Conservation (phyloP, 2,888 invertebrate genomes). For the Acronicta alni region DNA sequence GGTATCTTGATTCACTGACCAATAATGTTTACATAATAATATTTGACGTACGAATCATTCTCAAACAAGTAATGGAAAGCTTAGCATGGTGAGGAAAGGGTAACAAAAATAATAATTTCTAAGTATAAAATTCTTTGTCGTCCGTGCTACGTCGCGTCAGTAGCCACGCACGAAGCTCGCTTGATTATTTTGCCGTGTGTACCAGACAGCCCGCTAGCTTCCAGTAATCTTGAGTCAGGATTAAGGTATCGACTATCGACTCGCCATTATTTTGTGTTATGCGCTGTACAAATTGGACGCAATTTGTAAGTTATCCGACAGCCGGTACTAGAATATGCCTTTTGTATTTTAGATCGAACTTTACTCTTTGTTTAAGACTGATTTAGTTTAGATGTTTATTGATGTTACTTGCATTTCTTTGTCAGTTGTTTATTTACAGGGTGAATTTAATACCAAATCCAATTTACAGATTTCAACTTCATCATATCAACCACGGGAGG, state of each 20-base stretch:
- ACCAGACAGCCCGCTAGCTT: slow-evolving; percentile 48
- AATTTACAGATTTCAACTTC: too few relatives aligned
- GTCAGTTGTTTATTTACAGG: not conserved
- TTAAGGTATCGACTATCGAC: slow-evolving; percentile 79
- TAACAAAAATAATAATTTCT: too few relatives aligned
- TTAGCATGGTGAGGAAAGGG: too few relatives aligned
- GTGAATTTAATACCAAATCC: too few relatives aligned
- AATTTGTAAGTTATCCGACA: slow-evolving; percentile 66
- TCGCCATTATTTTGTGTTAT: slow-evolving; percentile 79
- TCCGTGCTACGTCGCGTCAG: too few relatives aligned
- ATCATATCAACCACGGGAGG: too few relatives aligned
- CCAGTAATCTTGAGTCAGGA: slow-evolving; percentile 79
- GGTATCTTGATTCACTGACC: too few relatives aligned
- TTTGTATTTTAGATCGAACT: slow-evolving; percentile 31
- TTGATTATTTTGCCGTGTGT: slow-evolving; percentile 18
- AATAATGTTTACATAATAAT: too few relatives aligned
- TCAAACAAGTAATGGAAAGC: too few relatives aligned
- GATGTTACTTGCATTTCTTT: slow-evolving; percentile 1
- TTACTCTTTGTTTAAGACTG: slow-evolving; percentile 11
- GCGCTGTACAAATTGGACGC: slow-evolving; percentile 55
- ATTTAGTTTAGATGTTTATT: slow-evolving; percentile 9
- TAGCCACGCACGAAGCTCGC: not conserved
- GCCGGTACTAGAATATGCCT: slow-evolving; percentile 33
- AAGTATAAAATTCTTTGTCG: too few relatives aligned
- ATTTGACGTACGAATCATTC: too few relatives aligned